Evolutionary conservation across 2,797 vertebrate species (phyloP).

Genomic region (Alauda arvensis): DNA sequence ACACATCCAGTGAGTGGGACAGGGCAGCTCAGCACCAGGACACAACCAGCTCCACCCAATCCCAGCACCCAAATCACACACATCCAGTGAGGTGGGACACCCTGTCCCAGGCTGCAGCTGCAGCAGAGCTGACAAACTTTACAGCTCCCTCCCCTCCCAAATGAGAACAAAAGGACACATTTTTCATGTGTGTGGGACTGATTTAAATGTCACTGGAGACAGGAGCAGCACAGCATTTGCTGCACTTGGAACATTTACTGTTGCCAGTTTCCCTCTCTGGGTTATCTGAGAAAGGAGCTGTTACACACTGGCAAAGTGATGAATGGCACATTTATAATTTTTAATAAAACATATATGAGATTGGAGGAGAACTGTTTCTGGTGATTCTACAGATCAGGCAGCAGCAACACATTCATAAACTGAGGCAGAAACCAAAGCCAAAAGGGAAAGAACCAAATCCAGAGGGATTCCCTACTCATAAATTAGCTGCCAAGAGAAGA

Average conservation of each 20-base stretch:
- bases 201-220: background rate
- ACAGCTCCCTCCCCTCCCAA: background rate
- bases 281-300: background rate
- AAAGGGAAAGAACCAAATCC: background rate
- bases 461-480: background rate
- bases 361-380: background rate
- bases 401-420: conserved; percentile 14
- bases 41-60: too few species aligned
- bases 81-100: too few species aligned
- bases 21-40: too few species aligned
- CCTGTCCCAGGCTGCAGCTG: background rate
- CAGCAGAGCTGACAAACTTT: background rate
- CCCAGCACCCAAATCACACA: too few species aligned
- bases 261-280: background rate
- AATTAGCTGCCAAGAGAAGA: conserved; percentile 4
- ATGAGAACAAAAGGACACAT: background rate
- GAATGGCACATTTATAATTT: background rate
- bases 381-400: background rate
- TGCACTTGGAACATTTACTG: background rate
- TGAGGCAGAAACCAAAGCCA: background rate
- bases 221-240: background rate
- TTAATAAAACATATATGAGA: conserved; percentile 17
- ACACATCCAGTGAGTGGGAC: too few species aligned
- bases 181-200: background rate
- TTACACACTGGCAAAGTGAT: background rate